Conservation (phyloP, 1,140 invertebrate species). For the Plectus sambesii region DNA sequence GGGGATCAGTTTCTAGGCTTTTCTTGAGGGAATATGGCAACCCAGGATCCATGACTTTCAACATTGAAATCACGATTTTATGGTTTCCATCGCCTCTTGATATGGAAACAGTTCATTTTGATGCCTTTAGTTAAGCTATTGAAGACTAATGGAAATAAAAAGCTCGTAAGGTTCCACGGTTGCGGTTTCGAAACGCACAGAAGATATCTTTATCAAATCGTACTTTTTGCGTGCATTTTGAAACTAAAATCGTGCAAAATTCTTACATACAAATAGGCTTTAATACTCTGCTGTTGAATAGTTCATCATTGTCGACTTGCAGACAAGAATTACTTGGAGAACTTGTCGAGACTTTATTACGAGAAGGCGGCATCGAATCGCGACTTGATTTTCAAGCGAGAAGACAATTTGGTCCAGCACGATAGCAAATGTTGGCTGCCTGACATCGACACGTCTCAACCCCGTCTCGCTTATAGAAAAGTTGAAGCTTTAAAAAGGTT, state of each 20-base stretch:
- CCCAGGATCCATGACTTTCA: neutral
- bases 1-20: neutral
- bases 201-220: too few relatives aligned
- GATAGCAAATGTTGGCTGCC: slow-evolving; percentile 36
- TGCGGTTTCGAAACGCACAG: too few relatives aligned
- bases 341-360: slow-evolving; percentile 30
- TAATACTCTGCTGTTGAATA: too few relatives aligned
- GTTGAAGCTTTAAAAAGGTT: slow-evolving; percentile 30
- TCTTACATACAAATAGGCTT: too few relatives aligned
- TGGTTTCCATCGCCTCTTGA: too few relatives aligned
- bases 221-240: too few relatives aligned
- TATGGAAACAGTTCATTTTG: too few relatives aligned
- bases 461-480: slow-evolving; percentile 29
- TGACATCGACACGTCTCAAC: slow-evolving; percentile 26
- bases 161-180: too few relatives aligned
- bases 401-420: slow-evolving; percentile 29
- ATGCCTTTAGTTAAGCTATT: too few relatives aligned
- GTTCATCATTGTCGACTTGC: too few relatives aligned
- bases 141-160: too few relatives aligned
- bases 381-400: slow-evolving; percentile 38
- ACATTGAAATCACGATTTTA: neutral
- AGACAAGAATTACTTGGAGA: slow-evolving; percentile 43
- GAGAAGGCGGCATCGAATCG: slow-evolving; percentile 40
- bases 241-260: too few relatives aligned
- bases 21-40: slow-evolving; percentile 1